phyloP scores from a whole-genome alignment of 2,797 vertebrate species.

The Spheniscus humboldti region DNA sequence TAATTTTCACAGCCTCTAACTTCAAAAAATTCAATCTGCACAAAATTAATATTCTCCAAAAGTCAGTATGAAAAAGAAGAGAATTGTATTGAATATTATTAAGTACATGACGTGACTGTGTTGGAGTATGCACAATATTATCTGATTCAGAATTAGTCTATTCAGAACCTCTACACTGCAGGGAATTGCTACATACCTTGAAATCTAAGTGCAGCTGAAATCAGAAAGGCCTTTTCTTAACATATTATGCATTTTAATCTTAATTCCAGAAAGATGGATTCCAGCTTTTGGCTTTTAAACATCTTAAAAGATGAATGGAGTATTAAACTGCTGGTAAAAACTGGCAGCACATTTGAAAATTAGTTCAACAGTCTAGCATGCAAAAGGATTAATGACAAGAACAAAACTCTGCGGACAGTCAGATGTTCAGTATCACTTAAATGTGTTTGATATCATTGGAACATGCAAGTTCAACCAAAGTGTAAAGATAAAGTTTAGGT shows the following conservation, averaged over 20 bases:
- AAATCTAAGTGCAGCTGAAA: neutral
- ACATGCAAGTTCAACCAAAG: constrained; percentile 11
- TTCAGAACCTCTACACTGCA: neutral
- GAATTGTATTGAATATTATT: neutral
- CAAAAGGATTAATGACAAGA: neutral
- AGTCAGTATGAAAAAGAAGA: neutral
- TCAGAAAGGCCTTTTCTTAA: neutral
- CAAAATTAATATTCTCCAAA: neutral
- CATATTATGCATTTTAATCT: neutral
- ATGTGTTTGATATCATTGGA: neutral
- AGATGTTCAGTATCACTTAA: neutral
- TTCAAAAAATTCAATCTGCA: neutral
- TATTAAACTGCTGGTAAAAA: neutral
- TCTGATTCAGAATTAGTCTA: neutral
- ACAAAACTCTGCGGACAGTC: neutral
- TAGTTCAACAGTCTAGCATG: neutral
- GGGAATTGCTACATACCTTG: neutral
- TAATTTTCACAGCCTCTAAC: neutral
- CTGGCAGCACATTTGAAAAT: neutral
- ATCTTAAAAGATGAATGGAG: neutral
- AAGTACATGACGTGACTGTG: neutral
- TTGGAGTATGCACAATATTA: neutral
- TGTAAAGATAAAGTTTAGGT: neutral
- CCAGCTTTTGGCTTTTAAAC: neutral
- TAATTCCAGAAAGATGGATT: neutral